phyloP scores from a whole-genome alignment of 2,888 invertebrate species.

The Molorchus minor region DNA sequence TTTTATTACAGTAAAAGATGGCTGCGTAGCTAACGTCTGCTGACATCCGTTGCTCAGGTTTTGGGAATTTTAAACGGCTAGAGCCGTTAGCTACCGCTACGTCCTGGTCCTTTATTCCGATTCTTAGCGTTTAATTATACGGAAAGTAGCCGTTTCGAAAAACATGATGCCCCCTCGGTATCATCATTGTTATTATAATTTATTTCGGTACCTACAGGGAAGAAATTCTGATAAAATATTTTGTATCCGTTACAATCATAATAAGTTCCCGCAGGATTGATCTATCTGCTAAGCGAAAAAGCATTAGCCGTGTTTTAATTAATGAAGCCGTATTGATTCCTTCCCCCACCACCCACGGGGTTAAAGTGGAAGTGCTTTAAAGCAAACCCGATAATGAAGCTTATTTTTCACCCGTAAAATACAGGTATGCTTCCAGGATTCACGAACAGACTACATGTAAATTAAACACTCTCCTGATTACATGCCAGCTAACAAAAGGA shows the following conservation, averaged over 20 bases:
- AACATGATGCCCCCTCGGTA: not conserved
- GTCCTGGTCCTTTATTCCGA: not conserved
- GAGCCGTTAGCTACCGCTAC: not conserved
- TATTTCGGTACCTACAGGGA: not conserved
- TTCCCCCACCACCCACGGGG: slow-evolving; percentile 3
- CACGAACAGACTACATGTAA: slow-evolving; percentile 30
- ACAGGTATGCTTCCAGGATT: slow-evolving; percentile 23
- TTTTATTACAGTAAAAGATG: too few relatives aligned
- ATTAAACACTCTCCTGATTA: slow-evolving; percentile 37
- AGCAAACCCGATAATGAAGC: slow-evolving; percentile 31
- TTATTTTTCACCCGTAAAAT: slow-evolving; percentile 36
- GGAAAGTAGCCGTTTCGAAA: not conserved
- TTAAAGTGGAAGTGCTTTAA: slow-evolving; percentile 19
- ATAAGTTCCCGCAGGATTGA: slow-evolving; percentile 15
- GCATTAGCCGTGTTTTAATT: slow-evolving; percentile 26
- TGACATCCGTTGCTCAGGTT: too few relatives aligned
- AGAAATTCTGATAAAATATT: not conserved
- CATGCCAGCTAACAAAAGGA: slow-evolving; percentile 32
- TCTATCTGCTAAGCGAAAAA: slow-evolving; percentile 3
- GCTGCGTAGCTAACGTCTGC: too few relatives aligned
- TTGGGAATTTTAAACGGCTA: too few relatives aligned
- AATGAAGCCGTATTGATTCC: slow-evolving; percentile 24
- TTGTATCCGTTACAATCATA: not conserved
- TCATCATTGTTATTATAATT: not conserved
- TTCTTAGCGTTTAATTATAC: not conserved